Conservation (phyloP, 2,113 vertebrate species). For the Apteryx owenii region DNA sequence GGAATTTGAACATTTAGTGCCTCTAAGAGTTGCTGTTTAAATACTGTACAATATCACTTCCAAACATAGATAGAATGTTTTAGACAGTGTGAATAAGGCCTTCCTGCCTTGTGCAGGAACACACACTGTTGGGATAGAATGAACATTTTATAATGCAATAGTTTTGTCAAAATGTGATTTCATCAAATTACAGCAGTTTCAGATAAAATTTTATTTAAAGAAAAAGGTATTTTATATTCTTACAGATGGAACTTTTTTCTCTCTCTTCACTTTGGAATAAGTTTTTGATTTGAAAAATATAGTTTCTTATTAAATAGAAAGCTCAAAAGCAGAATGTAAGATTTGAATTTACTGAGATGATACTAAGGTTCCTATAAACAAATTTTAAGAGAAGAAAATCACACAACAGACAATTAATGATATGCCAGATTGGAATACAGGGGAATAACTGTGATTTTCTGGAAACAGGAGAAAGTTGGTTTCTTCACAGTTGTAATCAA, state of each 20-base stretch:
- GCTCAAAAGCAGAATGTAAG: background rate
- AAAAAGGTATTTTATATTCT: background rate
- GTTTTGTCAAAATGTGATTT: background rate
- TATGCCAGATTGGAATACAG: background rate
- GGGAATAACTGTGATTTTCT: background rate
- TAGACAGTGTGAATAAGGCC: background rate
- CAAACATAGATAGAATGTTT: background rate
- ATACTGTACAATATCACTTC: background rate
- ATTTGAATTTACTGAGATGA: background rate
- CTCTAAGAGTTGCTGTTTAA: background rate
- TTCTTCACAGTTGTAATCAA: background rate
- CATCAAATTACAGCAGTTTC: background rate
- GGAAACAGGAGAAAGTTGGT: background rate
- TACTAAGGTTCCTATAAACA: background rate
- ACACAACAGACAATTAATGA: background rate
- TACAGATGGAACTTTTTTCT: background rate
- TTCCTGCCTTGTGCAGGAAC: background rate
- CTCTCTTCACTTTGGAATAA: background rate
- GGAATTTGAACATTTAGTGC: background rate
- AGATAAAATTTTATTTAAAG: background rate
- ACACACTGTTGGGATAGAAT: background rate
- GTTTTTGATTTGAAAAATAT: background rate
- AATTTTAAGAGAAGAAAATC: background rate
- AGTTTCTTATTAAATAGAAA: background rate
- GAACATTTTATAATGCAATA: background rate